These are phyloP conservation scores for Crotalus tigris DNA, from an alignment of 2,113 vertebrate species.

Conservation along the genomic window DNA sequence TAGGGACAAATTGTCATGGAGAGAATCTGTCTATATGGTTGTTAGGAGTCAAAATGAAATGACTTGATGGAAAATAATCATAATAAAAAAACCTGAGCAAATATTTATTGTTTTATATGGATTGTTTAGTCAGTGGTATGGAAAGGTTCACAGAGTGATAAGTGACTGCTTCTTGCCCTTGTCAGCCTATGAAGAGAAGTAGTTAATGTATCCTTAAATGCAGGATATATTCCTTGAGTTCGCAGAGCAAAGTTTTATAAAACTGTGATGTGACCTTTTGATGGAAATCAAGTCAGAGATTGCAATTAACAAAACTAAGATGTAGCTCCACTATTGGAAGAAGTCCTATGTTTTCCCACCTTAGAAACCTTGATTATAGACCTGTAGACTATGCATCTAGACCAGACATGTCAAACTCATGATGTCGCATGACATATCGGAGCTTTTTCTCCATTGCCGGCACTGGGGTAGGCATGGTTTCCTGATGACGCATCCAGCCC, in stretches of 20 bases:
- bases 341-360: background rate
- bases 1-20: background rate
- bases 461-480: too few relatives aligned
- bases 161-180: background rate
- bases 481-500: too few relatives aligned
- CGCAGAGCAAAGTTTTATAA: background rate
- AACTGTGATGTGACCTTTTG: background rate
- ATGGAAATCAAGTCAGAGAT: background rate
- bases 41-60: background rate
- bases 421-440: too few relatives aligned
- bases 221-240: background rate
- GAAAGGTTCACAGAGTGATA: background rate
- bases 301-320: background rate
- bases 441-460: too few relatives aligned
- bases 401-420: too few relatives aligned
- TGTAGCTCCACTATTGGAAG: background rate
- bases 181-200: background rate
- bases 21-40: background rate
- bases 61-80: background rate
- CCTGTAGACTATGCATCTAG: background rate
- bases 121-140: background rate
- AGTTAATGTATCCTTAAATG: background rate
- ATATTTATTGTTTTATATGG: background rate
- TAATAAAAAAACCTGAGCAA: background rate
- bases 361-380: background rate